A percentile compares a stretch with the other conserved stretches of the same genome.
phyloP scores from a whole-genome alignment of 2,797 vertebrate genomes.

The Rhinogobio ventralis region DNA sequence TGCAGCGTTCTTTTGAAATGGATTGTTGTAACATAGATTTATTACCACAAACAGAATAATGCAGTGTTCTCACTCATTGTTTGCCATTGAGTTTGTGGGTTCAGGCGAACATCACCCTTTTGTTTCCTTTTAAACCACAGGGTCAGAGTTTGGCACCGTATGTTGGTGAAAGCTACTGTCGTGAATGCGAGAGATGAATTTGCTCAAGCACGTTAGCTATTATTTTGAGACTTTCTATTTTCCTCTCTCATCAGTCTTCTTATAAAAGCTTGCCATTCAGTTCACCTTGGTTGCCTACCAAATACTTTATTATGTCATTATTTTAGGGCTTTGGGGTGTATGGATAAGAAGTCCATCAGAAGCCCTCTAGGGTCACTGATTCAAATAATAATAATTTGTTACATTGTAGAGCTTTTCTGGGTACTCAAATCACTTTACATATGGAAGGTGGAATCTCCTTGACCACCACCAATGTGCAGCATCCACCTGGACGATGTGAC shows the following conservation, averaged over 20 bases:
- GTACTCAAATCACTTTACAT: too few relatives aligned
- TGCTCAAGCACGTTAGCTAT: neutral
- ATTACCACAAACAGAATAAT: constrained; percentile 71
- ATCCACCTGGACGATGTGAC: too few relatives aligned
- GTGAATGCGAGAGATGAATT: neutral
- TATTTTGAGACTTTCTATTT: constrained; percentile 9
- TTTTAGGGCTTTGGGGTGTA: too few relatives aligned
- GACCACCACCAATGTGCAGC: too few relatives aligned
- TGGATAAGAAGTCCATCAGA: neutral
- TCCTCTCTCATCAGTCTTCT: neutral
- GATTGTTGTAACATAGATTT: constrained; percentile 80
- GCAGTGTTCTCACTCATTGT: constrained; percentile 46
- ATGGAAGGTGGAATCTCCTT: too few relatives aligned
- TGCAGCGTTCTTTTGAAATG: constrained; percentile 80
- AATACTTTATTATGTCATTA: neutral
- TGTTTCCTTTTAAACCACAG: constrained; percentile 15
- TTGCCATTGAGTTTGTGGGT: neutral
- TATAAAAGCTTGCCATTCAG: neutral
- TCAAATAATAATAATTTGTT: neutral
- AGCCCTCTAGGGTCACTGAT: neutral
- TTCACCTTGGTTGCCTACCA: neutral
- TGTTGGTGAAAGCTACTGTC: neutral
- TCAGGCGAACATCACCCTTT: neutral
- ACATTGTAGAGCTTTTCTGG: too few relatives aligned
- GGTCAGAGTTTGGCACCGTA: constrained; percentile 16